Percentiles rank a stretch among this genome's conserved stretches.
phyloP scores from a whole-genome alignment of 2,888 invertebrate genomes.

The Latheticus oryzae region DNA sequence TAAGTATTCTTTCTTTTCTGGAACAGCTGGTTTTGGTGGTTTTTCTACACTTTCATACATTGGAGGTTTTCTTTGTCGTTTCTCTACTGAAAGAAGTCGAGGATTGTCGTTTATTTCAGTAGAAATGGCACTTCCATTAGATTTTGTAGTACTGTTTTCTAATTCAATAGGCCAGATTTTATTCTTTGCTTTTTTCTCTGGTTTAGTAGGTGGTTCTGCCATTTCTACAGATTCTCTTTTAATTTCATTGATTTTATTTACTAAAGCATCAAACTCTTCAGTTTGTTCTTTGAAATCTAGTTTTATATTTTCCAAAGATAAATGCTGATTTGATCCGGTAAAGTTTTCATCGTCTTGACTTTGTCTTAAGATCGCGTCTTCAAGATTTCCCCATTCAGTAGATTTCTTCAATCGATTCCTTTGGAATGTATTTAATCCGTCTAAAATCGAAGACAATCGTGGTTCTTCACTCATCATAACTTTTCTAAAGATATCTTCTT shows the following conservation, averaged over 20 bases:
- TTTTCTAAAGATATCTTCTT: constrained; percentile 64
- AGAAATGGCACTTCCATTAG: constrained; percentile 33
- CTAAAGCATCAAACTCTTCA: constrained; percentile 60
- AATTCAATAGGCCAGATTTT: constrained; percentile 57
- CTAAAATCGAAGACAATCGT: constrained; percentile 71
- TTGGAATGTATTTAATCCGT: constrained; percentile 77
- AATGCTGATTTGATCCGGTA: constrained; percentile 41
- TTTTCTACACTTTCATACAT: constrained; percentile 11
- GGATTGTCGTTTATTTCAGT: constrained; percentile 16
- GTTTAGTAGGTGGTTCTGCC: constrained; percentile 38
- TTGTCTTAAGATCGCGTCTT: constrained; percentile 78
- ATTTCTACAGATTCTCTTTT: constrained; percentile 52
- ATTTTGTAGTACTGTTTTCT: constrained; percentile 26
- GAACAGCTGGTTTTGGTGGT: constrained; percentile 23
- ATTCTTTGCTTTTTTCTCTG: constrained; percentile 53
- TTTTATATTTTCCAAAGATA: constrained; percentile 42
- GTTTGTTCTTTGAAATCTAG: constrained; percentile 53
- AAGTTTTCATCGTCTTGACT: constrained; percentile 57
- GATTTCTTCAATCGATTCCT: constrained; percentile 78
- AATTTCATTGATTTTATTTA: constrained; percentile 62
- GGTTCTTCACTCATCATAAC: constrained; percentile 71
- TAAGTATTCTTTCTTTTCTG: constrained; percentile 33
- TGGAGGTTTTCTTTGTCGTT: constrained; percentile 35
- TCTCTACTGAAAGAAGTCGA: constrained; percentile 27
- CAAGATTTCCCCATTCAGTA: constrained; percentile 80